These are phyloP conservation scores for Poliocrania exsul DNA, from an alignment of 2,797 vertebrate genomes.

Conservation along the genomic window DNA sequence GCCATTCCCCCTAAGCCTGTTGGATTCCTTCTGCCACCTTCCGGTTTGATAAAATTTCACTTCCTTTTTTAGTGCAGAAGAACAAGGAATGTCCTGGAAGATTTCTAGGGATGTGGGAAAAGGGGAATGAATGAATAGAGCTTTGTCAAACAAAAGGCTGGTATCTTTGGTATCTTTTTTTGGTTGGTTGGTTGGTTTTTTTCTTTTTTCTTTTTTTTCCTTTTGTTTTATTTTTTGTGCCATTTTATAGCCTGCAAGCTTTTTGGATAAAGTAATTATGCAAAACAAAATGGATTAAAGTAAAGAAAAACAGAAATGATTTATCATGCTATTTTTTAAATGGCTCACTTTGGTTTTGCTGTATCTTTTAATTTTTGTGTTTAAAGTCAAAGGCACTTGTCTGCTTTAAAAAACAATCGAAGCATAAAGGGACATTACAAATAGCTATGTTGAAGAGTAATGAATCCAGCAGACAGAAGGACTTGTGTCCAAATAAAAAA, in stretches of 20 bases:
- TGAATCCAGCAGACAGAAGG: constrained; percentile 36
- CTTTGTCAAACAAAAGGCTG: neutral
- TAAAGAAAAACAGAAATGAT: neutral
- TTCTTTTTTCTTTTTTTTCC: neutral
- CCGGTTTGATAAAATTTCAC: neutral
- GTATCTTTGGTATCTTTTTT: neutral
- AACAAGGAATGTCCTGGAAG: neutral
- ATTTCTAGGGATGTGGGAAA: neutral
- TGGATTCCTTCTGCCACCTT: neutral
- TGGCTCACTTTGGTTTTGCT: neutral
- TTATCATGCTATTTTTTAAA: neutral
- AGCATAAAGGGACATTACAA: constrained; percentile 12
- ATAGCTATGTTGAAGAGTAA: neutral
- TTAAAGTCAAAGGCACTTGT: neutral
- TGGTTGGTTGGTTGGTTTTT: neutral
- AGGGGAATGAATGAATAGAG: neutral
- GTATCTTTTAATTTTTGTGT: constrained; percentile 14
- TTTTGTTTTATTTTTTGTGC: neutral
- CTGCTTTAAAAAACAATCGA: constrained; percentile 18
- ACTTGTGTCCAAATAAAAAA: constrained; percentile 36
- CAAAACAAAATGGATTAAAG: neutral
- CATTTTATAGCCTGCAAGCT: neutral
- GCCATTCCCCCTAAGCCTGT: neutral
- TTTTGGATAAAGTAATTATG: neutral
- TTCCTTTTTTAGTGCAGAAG: neutral